phyloP scores from a whole-genome alignment of 2,888 invertebrate genomes.

The Phytoseiulus persimilis region DNA sequence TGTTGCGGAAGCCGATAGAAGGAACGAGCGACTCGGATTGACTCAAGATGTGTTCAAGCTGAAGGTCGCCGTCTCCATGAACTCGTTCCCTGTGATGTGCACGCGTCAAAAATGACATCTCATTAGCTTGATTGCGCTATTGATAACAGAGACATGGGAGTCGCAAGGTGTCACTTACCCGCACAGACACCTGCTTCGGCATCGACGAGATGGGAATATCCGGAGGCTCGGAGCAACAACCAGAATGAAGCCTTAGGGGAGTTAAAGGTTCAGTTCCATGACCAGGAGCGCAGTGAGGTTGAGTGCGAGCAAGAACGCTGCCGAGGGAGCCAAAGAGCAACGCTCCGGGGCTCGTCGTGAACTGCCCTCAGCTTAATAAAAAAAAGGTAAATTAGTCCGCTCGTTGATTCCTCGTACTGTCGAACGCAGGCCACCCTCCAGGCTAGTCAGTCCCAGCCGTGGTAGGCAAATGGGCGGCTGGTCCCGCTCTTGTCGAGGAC shows the following conservation, averaged over 20 bases:
- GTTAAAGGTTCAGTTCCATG: neutral
- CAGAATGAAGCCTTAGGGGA: too few relatives aligned
- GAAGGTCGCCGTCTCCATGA: neutral
- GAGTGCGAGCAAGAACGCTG: neutral
- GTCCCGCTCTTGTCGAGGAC: neutral
- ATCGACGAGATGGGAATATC: too few relatives aligned
- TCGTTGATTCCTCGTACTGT: neutral
- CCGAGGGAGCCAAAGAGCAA: neutral
- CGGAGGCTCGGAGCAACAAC: too few relatives aligned
- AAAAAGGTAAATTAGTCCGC: neutral
- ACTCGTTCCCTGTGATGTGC: neutral
- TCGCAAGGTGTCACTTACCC: neutral
- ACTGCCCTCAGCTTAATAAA: constrained; percentile 5
- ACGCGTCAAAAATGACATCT: neutral
- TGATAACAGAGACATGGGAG: neutral
- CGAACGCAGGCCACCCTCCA: neutral
- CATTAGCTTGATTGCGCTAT: neutral
- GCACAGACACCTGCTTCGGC: neutral
- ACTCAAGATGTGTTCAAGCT: too few relatives aligned
- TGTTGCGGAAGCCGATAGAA: too few relatives aligned
- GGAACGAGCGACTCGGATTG: too few relatives aligned
- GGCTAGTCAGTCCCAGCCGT: neutral
- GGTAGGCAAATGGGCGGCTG: neutral
- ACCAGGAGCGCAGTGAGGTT: neutral
- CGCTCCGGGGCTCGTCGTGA: neutral